Evolutionary conservation across 2,797 vertebrate genomes (phyloP), one percentile per base, ranked within the genome.

Genomic region (Lepilemur ruficaudatus): DNA sequence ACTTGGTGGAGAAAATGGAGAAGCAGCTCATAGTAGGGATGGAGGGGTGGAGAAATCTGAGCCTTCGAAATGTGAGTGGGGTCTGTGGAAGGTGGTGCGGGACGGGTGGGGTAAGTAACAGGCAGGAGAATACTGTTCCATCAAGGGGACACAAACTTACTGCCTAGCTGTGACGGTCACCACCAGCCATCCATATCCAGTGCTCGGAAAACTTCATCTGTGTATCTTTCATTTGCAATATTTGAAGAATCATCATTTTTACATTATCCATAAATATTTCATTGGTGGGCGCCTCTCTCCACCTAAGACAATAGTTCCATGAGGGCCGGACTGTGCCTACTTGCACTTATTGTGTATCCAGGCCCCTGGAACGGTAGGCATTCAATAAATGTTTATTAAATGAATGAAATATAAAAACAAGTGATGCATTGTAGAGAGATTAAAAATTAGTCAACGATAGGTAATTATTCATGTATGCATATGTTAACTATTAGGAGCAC

Each of bases 181-280:
- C n/a, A 59, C 4, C 3, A 32, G 20, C 32, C 5, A 61, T 30
- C 28, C 30, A 15, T 75, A 25, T 50, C 32, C 46, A 79, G 17
- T 17, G 50, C 20, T 5, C 38, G 41, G 35, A 50, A 55, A 89
- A 89, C 38, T 9, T 25, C 6, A n/a, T 5, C 22, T 1, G 3
- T 12, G 3, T 12, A 30, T 52, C 41, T 91, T 72, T 46, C 10
- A 38, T 67, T 50, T 35, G 30, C 20, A n/a, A 5, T 63, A 46
- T 73, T 48, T 35, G 14, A 84, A 89, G 22, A 87, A 50, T 17
- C 75, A n/a, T 75, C 15, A 28, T 69, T 61, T 93, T 88, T 70
- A 75, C 22, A 28, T 76, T 93, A 57, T 52, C 28, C 72, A 46
- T 48, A 46, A 12, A 67, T 30, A 50, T 38, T 65, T 76, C 46